Conservation (phyloP, 1,140 invertebrate species). For the Oreohelix idahoensis region DNA sequence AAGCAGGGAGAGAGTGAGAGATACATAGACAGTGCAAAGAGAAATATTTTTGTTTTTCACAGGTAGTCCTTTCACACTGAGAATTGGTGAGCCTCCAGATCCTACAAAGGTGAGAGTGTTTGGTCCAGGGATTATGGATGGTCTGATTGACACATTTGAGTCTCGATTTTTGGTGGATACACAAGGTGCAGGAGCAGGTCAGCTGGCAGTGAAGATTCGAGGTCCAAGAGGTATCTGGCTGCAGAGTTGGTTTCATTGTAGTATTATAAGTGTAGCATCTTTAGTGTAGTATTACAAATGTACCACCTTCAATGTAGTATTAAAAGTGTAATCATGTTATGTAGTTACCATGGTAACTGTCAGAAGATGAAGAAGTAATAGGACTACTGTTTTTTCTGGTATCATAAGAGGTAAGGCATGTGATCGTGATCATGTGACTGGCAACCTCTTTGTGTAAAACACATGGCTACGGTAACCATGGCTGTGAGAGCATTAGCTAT, state of each 20-base stretch:
- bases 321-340: too few species aligned
- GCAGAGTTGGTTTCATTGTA: background rate
- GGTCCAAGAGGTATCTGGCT: slow-evolving; percentile 87
- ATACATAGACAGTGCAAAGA: too few species aligned
- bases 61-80: slow-evolving; percentile 92
- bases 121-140: slow-evolving; percentile 95
- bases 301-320: background rate
- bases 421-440: too few species aligned
- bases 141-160: slow-evolving; percentile 94
- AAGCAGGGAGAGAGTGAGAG: too few species aligned
- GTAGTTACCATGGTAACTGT: too few species aligned
- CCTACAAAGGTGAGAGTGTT: slow-evolving; percentile 85
- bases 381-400: too few species aligned
- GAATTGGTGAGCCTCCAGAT: slow-evolving; percentile 94
- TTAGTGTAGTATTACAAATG: background rate
- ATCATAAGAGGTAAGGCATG: background rate
- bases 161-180: slow-evolving; percentile 98
- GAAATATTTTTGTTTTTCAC: too few species aligned
- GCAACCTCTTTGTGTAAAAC: too few species aligned
- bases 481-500: too few species aligned
- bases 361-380: too few species aligned
- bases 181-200: slow-evolving; percentile 90
- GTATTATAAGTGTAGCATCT: background rate
- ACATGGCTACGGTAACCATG: too few species aligned
- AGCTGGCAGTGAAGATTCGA: slow-evolving; percentile 89